Evolutionary conservation across 2,888 invertebrate genomes (phyloP), one percentile per base, ranked within the genome.

Genomic region (Aleiodes leptofemur): DNA sequence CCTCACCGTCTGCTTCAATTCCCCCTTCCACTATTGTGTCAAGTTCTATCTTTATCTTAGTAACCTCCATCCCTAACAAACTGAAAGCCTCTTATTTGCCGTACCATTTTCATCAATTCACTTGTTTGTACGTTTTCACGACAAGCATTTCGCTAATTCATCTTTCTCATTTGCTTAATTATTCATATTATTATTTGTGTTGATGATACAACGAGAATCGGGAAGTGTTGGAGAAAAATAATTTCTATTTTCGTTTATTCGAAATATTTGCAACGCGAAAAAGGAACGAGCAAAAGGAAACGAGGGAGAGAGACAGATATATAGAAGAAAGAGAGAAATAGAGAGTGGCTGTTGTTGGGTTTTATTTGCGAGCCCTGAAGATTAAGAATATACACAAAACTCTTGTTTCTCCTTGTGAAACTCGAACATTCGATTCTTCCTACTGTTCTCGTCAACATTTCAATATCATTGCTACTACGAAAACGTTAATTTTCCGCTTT

Each of bases 41-140:
- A 50, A 50, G 29, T 51, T 51, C 68, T 68, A 68, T 68, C 68
- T 68, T 68, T 68, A 68, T 51, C 68, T 68, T 9, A n/a, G 29
- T 13, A 68, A 50, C 31, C 51, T 68, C 51, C 31, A 43, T 59
- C 34, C n/a, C 43, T 48, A 11, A 14, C 11, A 64, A 11, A 38
- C 64, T 11, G 59, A n/a, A 48, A 43, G 64, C 38, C 61, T 34
- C 64, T 48, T 64, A 38, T 64, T 64, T 16, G 16, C 9, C 29
- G n/a, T 31, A 51, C 51, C 51, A 68, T 68, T 68, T 68, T 51
- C 29, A 68, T 68, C 68, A 53, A 29, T 51, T 34, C 68, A 68
- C 51, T 68, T 31, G 68, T 29, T 68, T 31, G 68, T 51, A 29
- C 51, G 34, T 68, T 68, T 68, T 29, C 51, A 51, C 51, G 31